Evolutionary conservation across 2,888 invertebrate species (phyloP).

Genomic region (Linyphia triangularis): DNA sequence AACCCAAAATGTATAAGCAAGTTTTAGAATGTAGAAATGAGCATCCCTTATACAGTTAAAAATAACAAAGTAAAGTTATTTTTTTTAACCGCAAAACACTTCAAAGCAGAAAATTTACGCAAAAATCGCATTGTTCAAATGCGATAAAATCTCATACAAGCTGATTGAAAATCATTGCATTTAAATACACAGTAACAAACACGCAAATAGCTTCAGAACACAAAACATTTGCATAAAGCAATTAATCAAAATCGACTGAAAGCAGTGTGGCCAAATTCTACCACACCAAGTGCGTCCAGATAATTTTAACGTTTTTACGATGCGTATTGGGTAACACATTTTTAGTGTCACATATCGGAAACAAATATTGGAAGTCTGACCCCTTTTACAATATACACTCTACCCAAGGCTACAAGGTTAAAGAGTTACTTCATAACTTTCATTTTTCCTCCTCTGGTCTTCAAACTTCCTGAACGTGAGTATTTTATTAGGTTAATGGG

Average conservation of each 20-base stretch:
- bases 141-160: not conserved
- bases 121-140: not conserved
- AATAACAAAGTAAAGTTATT: too few species aligned
- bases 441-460: too few species aligned
- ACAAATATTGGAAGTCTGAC: not conserved
- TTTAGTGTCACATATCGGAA: constrained; percentile 3
- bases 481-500: too few species aligned
- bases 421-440: too few species aligned
- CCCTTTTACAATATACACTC: not conserved
- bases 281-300: too few species aligned
- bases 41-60: too few species aligned
- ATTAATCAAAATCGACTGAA: not conserved
- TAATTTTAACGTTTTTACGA: not conserved
- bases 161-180: not conserved
- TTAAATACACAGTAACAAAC: not conserved
- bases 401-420: too few species aligned
- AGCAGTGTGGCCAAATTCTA: not conserved
- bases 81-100: too few species aligned
- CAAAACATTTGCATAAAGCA: not conserved
- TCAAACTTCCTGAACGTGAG: too few species aligned
- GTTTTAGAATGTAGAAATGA: too few species aligned
- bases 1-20: too few species aligned
- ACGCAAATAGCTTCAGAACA: not conserved
- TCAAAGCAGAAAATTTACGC: too few species aligned
- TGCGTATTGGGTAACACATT: not conserved